Evolutionary conservation across 2,797 vertebrate species (phyloP), one percentile per base, ranked within the genome.

Genomic region (Acomys russatus): DNA sequence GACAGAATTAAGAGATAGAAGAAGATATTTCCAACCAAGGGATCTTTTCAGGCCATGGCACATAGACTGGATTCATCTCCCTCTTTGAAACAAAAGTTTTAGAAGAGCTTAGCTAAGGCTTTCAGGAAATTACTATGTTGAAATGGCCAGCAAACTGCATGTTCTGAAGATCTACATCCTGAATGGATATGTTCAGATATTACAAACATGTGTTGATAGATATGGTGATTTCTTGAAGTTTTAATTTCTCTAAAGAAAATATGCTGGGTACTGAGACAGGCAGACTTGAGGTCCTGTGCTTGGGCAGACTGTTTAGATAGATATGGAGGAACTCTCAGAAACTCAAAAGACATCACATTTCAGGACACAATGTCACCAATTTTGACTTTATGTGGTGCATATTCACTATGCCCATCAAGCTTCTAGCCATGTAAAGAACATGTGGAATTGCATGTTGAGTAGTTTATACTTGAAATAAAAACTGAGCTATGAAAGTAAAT

Each of bases 191-290:
- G 12, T n/a, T 92, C 23, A 88, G 8, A 63, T 89, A 70, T 15
- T 59, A 59, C 73, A 94, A 89, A 49, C 2, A 22, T 28, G 9
- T 61, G 44, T 63, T 20, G 70, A 68, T 84, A 66, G 2, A 18
- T 63, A 35, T 33, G 5, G 2, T 63, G 73, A 85, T 35, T 95
- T 96, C 7, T 90, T 35, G 10, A 85, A 82, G 14, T 74, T 10
- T 59, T 88, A 63, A 91, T 18, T 86, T 95, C 33, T 64, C 10
- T 56, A 61, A 95, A 84, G 35, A 4, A 83, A 90, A 68, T 70
- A 76, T 79, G 3, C n/a, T 87, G 44, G 92, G 6, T 64, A 78
- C 66, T 25, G 3, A 4, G 14, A 68, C 28, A 78, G 33, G 11
- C 23, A 83, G 9, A 54, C 2, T 59, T 1, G 64, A 14, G 20